A percentile compares a stretch with the other conserved stretches of the same genome.
Conservation (phyloP, 2,888 invertebrate species). For the Heliconius erato region DNA sequence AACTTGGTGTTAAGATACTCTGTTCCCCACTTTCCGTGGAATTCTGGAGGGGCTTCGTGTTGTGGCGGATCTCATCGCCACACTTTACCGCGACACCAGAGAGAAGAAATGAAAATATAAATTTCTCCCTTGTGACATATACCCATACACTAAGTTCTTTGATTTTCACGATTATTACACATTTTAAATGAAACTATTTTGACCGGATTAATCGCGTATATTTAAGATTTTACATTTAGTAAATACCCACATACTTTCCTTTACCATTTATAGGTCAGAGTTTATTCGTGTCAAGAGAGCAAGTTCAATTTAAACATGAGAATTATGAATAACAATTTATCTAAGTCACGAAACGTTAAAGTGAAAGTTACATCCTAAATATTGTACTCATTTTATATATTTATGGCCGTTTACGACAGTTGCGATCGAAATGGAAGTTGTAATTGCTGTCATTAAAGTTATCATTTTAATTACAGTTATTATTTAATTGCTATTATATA, state of each 20-base stretch:
- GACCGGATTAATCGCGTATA: too few species aligned
- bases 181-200: too few species aligned
- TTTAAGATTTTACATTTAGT: too few species aligned
- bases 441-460: background rate
- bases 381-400: constrained; percentile 5
- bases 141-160: too few species aligned
- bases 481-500: constrained; percentile 4
- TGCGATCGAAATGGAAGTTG: background rate
- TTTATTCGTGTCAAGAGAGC: background rate
- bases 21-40: too few species aligned
- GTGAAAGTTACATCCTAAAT: constrained; percentile 29
- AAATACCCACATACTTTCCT: background rate
- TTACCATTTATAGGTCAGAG: background rate
- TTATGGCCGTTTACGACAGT: background rate
- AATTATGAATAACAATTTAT: background rate
- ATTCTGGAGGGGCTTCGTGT: too few species aligned
- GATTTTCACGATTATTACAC: too few species aligned
- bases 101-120: too few species aligned
- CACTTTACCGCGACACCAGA: too few species aligned
- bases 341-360: background rate
- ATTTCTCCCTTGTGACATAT: too few species aligned
- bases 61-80: too few species aligned
- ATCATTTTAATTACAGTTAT: constrained; percentile 3
- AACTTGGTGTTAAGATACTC: too few species aligned
- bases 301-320: constrained; percentile 1